Base-by-base conservation (phyloP, 2,113 vertebrate genomes). In the western clawed frog (Xenopus tropicalis) region DNA sequence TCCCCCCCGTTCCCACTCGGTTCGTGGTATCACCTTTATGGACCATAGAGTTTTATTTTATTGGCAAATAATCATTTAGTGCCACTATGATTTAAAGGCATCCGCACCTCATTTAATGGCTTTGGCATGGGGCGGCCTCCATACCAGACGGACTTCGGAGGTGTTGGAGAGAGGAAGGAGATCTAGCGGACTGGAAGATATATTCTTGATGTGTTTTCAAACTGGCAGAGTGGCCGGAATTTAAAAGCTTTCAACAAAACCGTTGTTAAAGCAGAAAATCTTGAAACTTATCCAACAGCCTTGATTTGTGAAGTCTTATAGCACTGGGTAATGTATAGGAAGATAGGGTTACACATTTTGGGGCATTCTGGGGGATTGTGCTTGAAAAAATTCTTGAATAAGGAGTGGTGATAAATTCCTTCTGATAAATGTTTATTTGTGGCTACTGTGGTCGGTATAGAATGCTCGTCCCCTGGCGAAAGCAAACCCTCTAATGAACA, bases 251-350 rank as follows among this genome's bases (percentile, higher is more conserved):
- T 59, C 62, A 66, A 46, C 24, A 65, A 56, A 66, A 29, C 65
- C 10, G 6, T 46, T 16, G 37, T 66, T 23, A 61, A 42, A 14
- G 43, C 43, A 46, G 4, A 58, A 61, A 43, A 66, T 48, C 54
- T 46, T 61, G 65, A 74, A 59, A 19, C 12, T 6, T 2, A 16
- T 67, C 72, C 72, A 67, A 20, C 23, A 25, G 23, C 5, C 37
- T 48, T 73, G 71, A 73, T 66, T 66, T 73, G 71, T 66, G 71
- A 73, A 58, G 71, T 48, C 37, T 25, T 24, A 43, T 58, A 21
- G 25, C 29, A 19, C 4, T 29, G 67, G 42, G n/a, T 61, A 74
- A 74, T 23, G 14, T 61, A 29, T 59, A 61, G 63, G 37, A 7
- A 25, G 71, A 48, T 73, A 66, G 51, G 12, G 63, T 67, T 74